Evolutionary conservation across 2,113 vertebrate species (phyloP), one percentile per base, ranked within the genome.

Genomic region (Sialia sialis): DNA sequence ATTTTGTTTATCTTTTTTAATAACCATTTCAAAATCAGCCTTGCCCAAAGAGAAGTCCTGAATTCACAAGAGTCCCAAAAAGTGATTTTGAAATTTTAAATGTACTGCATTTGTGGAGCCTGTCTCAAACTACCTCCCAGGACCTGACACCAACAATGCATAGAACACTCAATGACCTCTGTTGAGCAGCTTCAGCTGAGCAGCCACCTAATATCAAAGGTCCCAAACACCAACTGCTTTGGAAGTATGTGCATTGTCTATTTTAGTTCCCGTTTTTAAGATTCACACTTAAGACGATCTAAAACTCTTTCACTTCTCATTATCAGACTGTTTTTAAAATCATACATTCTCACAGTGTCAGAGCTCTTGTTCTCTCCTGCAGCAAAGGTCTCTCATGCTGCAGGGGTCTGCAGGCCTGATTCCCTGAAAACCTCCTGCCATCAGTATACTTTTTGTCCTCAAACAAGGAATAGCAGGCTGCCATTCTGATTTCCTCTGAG

Each of bases 381-480:
- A 77, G 48, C 38, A 62, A 87, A 83, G 54, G 30, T 83, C 22
- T 76, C 73, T 66, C 54, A 36, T 29, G 56, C 56, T 82, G 30
- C 44, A 89, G 21, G 62, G 59, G 63, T 66, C 63, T 91, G 36
- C 64, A 90, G 52, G 9, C n/a, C 59, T 18, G 38, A 60, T 60
- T 38, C 66, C 67, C 59, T 75, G 46, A 73, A 90, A 93, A 34
- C 49, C 72, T 63, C 22, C 34, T 80, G 67, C 38, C 68, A 86
- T 58, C 51, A 83, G 30, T 6, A 4, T 26, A 77, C 75, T 66
- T 88, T 76, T 55, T 88, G 83, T 77, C 75, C 75, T 90, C 79
- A 90, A 83, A 96, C 70, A 95, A 83, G 68, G 25, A 93, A 77
- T 13, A 94, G 51, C 82, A 91, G 88, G 21, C 51, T 93, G 84